phyloP scores from a whole-genome alignment of 2,888 invertebrate species.

The Agonopterix arenella region DNA sequence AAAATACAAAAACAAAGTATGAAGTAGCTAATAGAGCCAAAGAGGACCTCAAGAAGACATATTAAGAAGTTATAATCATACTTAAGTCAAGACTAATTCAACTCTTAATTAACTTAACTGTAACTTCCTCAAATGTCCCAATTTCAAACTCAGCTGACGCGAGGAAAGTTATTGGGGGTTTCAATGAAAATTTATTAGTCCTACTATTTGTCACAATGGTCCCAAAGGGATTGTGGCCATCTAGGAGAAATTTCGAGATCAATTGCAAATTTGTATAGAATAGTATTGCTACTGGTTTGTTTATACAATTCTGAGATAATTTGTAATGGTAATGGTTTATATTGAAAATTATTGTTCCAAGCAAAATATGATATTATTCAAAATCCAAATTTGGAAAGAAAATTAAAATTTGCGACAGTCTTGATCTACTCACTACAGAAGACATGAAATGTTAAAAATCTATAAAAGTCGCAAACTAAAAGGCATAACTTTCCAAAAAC shows the following conservation, averaged over 20 bases:
- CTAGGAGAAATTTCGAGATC: conserved; percentile 28
- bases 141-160: conserved; percentile 57
- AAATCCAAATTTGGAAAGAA: too few relatives aligned
- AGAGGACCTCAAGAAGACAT: conserved; percentile 42
- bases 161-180: conserved; percentile 57
- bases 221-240: conserved; percentile 37
- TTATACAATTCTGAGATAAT: too few relatives aligned
- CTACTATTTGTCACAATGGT: conserved; percentile 73
- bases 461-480: too few relatives aligned
- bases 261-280: conserved; percentile 57
- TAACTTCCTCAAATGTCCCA: conserved; percentile 61
- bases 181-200: conserved; percentile 73
- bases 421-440: too few relatives aligned
- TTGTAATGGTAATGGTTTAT: too few relatives aligned
- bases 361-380: too few relatives aligned
- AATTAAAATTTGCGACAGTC: too few relatives aligned
- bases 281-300: conserved; percentile 15
- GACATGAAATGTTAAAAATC: too few relatives aligned
- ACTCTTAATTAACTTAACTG: conserved; percentile 67
- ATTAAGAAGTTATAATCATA: conserved; percentile 62
- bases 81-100: conserved; percentile 64
- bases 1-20: conserved; percentile 12
- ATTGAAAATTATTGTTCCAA: too few relatives aligned
- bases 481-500: too few relatives aligned
- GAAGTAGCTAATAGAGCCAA: conserved; percentile 22